Evolutionary conservation across 2,888 invertebrate species (phyloP), one percentile per base, ranked within the genome.

Genomic region (Trichopoda pennipes): DNA sequence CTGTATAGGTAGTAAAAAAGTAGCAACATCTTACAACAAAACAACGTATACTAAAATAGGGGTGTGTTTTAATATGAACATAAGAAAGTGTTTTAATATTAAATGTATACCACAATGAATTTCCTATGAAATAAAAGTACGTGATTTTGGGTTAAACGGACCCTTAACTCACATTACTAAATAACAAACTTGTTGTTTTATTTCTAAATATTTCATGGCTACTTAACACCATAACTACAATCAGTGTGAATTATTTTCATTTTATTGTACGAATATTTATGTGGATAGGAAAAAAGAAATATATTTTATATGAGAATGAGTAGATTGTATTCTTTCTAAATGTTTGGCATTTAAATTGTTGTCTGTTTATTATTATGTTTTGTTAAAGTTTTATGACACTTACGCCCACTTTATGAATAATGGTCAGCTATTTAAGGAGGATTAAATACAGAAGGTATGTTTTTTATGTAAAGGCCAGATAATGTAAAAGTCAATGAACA

Each of bases 221-320:
- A 79, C 79, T 82, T 79, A 82, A 63, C 75, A 70, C 60, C 74
- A 70, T 78, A 70, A 79, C 75, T 82, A 70, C 60, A 64, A 75
- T 82, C 74, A 82, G 79, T 82, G 74, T 79, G 74, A 82, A 82
- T 74, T 82, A 82, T 78, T 79, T 69, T 79, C 63, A 21, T 77
- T 69, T 69, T 21, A 42, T 64, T 77, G 21, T 44, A 32, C 21
- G 14, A 47, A 14, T 38, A 17, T 56, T 49, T 60, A 23, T 55
- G 38, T 47, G 61, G 23, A 55, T n/a, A 44, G 9, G 9, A 21
- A 35, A 23, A 64, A 49, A 38, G 47, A 44, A 64, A 66, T 17
- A 35, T 70, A n/a, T 23, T 53, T 32, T 35, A 7, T n/a, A 4
- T 35, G 10, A 1, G 56, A 51, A 10, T 8, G 51, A 61, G 53